Base-by-base conservation (phyloP, 2,113 vertebrate species). In the Pteruthius melanotis region DNA sequence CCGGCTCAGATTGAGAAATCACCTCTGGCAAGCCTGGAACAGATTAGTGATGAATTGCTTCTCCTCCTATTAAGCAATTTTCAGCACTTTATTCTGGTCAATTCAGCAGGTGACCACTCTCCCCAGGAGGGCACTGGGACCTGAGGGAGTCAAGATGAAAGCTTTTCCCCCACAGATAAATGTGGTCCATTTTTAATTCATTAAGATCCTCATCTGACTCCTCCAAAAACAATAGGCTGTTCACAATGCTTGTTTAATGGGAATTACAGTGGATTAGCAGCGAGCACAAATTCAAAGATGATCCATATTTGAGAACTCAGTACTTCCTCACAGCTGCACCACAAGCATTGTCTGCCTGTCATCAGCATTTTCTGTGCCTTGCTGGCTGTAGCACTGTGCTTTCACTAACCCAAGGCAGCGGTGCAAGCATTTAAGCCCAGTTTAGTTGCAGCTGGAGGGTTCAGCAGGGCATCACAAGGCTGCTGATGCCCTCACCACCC, bases 21-120 rank as follows among this genome's bases (percentile, higher is more conserved):
- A 87, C 33, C 89, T 95, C 66, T 80, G 79, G 79, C 78, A 89
- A 83, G 39, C 4, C 81, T 89, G 71, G 91, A 90, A 89, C 44
- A 83, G 81, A 92, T 83, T 33, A 90, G 35, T 52, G 72, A 94
- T 74, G 75, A 89, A 91, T 82, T 79, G 72, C 61, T 70, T 87
- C 76, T 94, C 47, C 54, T 76, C 64, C 66, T 59, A n/a, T 61
- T 80, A 91, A 92, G 40, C 39, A 79, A 92, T 88, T 96, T 72
- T 71, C 75, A 95, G 77, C 53, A 57, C 60, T 79, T 95, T 89
- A 86, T 89, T 83, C 87, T 85, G 60, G 85, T 70, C 83, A 91
- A 24, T 94, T 94, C 89, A 79, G 68, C 33, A 93, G 56, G 80
- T 94, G 88, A 91, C 74, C 64, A 18, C 45, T 72, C 44, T 93